A percentile compares a stretch with the other conserved stretches of the same genome.
Evolutionary conservation across 1,140 invertebrate genomes (phyloP).

Genomic region (Tetragonula clypearis): DNA sequence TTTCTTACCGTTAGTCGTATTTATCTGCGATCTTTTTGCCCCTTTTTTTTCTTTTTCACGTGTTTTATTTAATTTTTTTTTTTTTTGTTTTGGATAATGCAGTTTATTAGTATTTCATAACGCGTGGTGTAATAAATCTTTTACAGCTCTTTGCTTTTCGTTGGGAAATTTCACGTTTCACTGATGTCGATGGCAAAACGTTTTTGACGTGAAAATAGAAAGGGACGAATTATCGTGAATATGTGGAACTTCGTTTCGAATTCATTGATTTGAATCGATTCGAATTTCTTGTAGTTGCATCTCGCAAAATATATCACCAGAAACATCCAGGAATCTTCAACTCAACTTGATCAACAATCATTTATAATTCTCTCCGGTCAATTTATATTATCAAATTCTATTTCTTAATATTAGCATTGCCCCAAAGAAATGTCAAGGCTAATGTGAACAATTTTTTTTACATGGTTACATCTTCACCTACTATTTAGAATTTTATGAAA

Average conservation of each 20-base stretch:
- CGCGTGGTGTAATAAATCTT: neutral
- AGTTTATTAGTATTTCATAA: neutral
- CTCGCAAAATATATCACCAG: too few species aligned
- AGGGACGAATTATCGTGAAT: neutral
- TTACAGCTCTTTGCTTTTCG: neutral
- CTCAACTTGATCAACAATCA: too few species aligned
- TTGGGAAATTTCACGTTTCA: neutral
- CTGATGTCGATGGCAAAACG: neutral
- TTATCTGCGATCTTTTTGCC: neutral
- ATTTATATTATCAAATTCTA: too few species aligned
- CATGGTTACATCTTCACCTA: too few species aligned
- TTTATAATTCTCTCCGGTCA: too few species aligned
- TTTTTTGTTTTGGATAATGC: neutral
- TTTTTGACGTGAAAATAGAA: neutral
- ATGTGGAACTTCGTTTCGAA: neutral
- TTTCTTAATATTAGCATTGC: too few species aligned
- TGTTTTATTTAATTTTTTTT: neutral
- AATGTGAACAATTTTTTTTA: too few species aligned
- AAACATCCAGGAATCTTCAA: too few species aligned
- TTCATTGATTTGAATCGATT: too few species aligned
- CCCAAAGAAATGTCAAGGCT: too few species aligned
- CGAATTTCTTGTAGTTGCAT: too few species aligned
- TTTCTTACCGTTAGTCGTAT: neutral
- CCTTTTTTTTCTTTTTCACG: neutral
- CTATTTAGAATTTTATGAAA: too few species aligned